Base-by-base conservation (phyloP, 2,888 invertebrate species). In the Sinopyrophorus schimmeli region DNA sequence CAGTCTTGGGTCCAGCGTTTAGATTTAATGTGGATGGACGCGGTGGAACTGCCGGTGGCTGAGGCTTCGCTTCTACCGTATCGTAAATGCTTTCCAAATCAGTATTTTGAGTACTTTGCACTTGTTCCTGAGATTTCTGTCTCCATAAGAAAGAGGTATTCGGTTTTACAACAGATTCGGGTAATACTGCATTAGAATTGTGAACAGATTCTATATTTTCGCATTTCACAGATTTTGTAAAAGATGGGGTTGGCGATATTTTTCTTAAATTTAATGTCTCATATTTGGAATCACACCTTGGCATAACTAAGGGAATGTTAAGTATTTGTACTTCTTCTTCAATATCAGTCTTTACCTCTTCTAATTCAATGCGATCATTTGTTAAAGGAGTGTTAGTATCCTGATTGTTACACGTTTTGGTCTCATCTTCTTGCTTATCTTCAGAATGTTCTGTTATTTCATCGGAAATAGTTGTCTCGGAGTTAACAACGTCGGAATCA, bases 91-190 rank as follows among this genome's bases (percentile, higher is more conserved):
- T 53, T 18, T 62, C 58, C 54, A 57, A 57, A 28, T 60, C 53
- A 1, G 20, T 28, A 12, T 20, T 35, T 11, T 24, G 9, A 16
- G 18, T 14, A 20, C 37, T 37, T n/a, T 17, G 30, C 10, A 42
- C 24, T 2, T 30, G 41, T 34, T 61, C 59, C 40, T 66, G 69
- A 14, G 66, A 66, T 47, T 70, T 80, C 49, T 76, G 68, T 44
- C 81, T 77, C 79, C 83, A 84, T 21, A 86, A 70, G 68, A 86
- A 86, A 3, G 86, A 85, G 55, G 77, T 78, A 62, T 85, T 85
- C 1, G 84, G 84, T 58, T 79, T 75, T 42, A 81, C 75, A 7
- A 14, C 5, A 1, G 39, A 14, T 12, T 47, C 39, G 7, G 26
- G 6, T 23, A 14, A 11, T 10, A 40, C 14, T 6, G 11, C 7